Evolutionary conservation across 2,113 vertebrate species (phyloP).

Genomic region (Trachemys scripta): DNA sequence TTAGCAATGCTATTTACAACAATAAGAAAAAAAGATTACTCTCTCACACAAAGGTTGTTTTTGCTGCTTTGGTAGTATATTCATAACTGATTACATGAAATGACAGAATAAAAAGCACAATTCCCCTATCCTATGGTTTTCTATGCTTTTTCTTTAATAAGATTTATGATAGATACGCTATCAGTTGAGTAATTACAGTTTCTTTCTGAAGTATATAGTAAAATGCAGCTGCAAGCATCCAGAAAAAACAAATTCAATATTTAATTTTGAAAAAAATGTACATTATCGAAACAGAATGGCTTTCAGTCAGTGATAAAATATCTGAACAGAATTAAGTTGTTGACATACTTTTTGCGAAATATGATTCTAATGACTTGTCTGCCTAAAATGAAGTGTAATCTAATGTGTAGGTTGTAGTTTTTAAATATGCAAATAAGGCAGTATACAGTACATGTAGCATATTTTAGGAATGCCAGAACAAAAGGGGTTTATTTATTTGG

Average conservation of each 20-base stretch:
- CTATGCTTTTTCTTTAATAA: conserved; percentile 11
- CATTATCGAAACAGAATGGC: background rate
- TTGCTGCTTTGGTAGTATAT: conserved; percentile 24
- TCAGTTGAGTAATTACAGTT: conserved; percentile 54
- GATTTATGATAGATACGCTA: conserved; percentile 49
- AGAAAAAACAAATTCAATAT: conserved; percentile 1
- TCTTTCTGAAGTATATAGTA: conserved; percentile 4
- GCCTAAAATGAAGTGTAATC: background rate
- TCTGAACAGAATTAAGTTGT: background rate
- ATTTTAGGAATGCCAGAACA: background rate
- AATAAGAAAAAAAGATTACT: conserved; percentile 30
- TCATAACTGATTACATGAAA: conserved; percentile 39
- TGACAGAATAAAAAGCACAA: conserved; percentile 27
- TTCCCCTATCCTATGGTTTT: background rate
- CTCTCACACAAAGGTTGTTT: conserved; percentile 42
- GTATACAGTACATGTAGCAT: background rate
- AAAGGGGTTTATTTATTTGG: background rate
- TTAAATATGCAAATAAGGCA: background rate
- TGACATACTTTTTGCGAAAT: background rate
- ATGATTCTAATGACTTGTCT: background rate
- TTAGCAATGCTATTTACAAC: conserved; percentile 34
- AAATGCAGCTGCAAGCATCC: conserved; percentile 9
- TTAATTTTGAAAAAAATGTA: conserved; percentile 14
- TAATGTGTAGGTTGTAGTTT: background rate
- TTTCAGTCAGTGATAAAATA: background rate